Evolutionary conservation across 2,888 invertebrate genomes (phyloP), one percentile per base, ranked within the genome.

Genomic region (Limenitis camilla): DNA sequence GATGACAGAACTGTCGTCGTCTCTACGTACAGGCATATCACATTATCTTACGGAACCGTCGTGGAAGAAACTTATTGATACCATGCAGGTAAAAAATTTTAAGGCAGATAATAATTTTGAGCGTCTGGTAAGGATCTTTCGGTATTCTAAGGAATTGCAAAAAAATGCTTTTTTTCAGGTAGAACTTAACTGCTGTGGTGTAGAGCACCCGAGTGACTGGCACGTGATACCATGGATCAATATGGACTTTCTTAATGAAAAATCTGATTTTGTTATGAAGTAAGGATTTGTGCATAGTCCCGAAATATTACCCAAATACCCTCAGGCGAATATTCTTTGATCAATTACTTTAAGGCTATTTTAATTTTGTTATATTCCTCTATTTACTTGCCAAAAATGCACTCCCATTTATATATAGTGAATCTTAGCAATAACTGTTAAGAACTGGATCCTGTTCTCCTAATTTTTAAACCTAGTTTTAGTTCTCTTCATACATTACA

Each of bases 181-280:
- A 46, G 82, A 85, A 55, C 64, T 90, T 52, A 80, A 88, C 62
- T 91, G 90, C 63, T 91, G 90, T 61, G 91, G 90, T 8, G 86
- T 88, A 1, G 85, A 88, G 52, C 72, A 72, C 43, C 88, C 88
- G 35, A 74, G 78, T 58, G 90, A 90, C 67, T 91, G 91, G 91
- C 88, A 90, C 66, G 80, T 88, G 64, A 83, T 89, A 27, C 83
- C 89, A 32, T 91, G 91, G 91, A 79, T 91, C 56, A 89, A 84
- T 58, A 82, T 88, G 66, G 89, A 89, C 64, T 81, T 78, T 53
- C 71, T 87, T 11, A 81, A 84, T 58, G 76, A 81, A 49, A 68
- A 78, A n/a, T 84, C 84, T 0, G 71, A 75, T 0, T 57, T 82
- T 0, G 81, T 84, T 6, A 72, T 82, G 69, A 77, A 71, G 86